Evolutionary conservation across 2,888 invertebrate genomes (phyloP).

Genomic region (Callinectes sapidus): DNA sequence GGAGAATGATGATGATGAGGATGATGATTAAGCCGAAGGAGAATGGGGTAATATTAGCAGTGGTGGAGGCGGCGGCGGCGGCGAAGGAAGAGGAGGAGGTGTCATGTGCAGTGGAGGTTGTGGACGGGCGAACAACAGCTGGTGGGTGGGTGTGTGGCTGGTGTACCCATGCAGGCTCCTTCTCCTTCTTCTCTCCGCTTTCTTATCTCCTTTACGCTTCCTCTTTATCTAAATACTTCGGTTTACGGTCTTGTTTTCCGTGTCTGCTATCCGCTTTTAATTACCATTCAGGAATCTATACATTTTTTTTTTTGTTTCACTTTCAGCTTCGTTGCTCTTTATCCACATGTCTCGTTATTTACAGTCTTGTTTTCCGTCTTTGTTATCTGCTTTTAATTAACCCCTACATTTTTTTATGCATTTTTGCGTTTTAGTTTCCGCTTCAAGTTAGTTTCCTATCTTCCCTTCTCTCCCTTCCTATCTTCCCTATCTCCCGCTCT

Average conservation of each 20-base stretch:
- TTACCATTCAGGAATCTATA: neutral
- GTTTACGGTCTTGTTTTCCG: neutral
- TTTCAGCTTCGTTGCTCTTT: neutral
- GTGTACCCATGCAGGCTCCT: conserved; percentile 13
- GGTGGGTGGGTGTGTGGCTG: neutral
- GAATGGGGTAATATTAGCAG: conserved; percentile 22
- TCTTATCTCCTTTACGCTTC: conserved; percentile 18
- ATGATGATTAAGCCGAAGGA: conserved; percentile 1
- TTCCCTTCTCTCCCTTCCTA: neutral
- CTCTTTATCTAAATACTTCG: conserved; percentile 11
- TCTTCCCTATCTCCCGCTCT: neutral
- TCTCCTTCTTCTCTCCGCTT: neutral
- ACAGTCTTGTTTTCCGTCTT: neutral
- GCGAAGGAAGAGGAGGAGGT: neutral
- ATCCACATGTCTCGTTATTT: neutral
- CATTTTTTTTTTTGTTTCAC: neutral
- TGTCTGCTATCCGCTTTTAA: neutral
- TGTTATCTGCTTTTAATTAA: neutral
- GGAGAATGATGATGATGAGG: neutral
- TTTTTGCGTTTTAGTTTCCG: neutral
- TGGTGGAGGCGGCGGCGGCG: conserved; percentile 6
- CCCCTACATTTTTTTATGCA: neutral
- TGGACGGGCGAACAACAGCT: conserved; percentile 4
- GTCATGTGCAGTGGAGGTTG: conserved; percentile 20
- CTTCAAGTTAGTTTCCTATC: neutral